Evolutionary conservation across 1,140 invertebrate genomes (phyloP), one percentile per base, ranked within the genome.

Genomic region (Neocloeon triangulifer): DNA sequence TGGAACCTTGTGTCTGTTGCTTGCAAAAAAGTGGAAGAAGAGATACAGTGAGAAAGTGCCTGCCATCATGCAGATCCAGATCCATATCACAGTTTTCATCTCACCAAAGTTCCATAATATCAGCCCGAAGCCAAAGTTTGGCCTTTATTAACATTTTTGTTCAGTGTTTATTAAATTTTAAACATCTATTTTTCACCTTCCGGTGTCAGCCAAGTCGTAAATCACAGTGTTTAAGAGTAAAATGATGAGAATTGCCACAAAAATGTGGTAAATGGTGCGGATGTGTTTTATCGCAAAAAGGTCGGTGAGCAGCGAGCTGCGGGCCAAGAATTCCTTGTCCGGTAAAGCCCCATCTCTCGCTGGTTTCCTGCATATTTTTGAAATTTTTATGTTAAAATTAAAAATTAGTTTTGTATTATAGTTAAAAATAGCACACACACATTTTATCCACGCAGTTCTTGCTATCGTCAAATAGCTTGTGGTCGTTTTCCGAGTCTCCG

Each of bases 201-300:
- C 76, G 35, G 61, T 62, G 38, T 77, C 63, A 15, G 79, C 51
- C 35, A 76, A 58, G 46, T 85, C 80, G 39, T 66, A 64, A 7
- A 69, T 56, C 9, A 72, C 52, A 1, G 71, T 76, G 41, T 80
- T 71, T 18, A 79, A 48, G 27, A 77, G 58, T 33, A 84, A 59
- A 26, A 82, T 57, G 25, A 84, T 59, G 15, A 86, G 56, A 39
- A 75, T 73, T 25, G 72, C 70, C n/a, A 74, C 59, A 51, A 82
- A 84, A 30, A 86, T 71, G 51, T 88, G 71, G 47, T 81, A 78
- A 33, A 88, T 72, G 0, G 78, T 76, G 43, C 61, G 59, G 36
- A 86, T 72, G 49, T 89, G 80, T 34, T 67, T 64, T 33, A 75
- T 67, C 46, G 81, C 60, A 41, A 81, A 66, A 18, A 88, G 56